Evolutionary conservation across 2,113 vertebrate genomes (phyloP).

Genomic region (Halichoerus grypus): DNA sequence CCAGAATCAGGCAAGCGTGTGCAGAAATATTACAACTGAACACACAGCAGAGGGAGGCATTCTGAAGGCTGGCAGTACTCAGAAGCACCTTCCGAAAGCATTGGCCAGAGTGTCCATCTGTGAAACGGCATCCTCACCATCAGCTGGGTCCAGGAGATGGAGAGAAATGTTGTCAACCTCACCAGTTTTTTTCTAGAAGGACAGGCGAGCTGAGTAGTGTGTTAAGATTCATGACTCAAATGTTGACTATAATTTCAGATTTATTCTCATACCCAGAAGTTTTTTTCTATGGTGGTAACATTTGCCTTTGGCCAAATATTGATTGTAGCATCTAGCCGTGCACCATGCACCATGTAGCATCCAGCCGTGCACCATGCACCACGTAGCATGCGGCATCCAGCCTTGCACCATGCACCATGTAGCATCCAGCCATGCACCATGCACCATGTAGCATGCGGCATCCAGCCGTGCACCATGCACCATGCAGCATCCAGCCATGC

Average conservation of each 20-base stretch:
- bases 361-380: too few relatives aligned
- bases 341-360: background rate
- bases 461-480: too few relatives aligned
- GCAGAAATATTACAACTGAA: background rate
- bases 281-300: background rate
- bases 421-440: too few relatives aligned
- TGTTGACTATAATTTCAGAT: background rate
- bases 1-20: background rate
- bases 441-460: too few relatives aligned
- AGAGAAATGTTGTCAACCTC: background rate
- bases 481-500: background rate
- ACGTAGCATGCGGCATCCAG: too few relatives aligned
- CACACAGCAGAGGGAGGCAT: rapidly evolving
- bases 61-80: background rate
- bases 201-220: rapidly evolving
- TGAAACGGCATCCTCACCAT: background rate
- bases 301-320: background rate
- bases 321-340: background rate
- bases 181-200: background rate
- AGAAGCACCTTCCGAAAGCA: background rate
- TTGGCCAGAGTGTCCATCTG: too few relatives aligned
- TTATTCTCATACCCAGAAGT: background rate
- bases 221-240: background rate
- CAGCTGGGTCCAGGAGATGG: background rate
- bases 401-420: too few relatives aligned